Evolutionary conservation across 2,888 invertebrate genomes (phyloP), one percentile per base, ranked within the genome.

Genomic region (Macrosoma leucophasiata): DNA sequence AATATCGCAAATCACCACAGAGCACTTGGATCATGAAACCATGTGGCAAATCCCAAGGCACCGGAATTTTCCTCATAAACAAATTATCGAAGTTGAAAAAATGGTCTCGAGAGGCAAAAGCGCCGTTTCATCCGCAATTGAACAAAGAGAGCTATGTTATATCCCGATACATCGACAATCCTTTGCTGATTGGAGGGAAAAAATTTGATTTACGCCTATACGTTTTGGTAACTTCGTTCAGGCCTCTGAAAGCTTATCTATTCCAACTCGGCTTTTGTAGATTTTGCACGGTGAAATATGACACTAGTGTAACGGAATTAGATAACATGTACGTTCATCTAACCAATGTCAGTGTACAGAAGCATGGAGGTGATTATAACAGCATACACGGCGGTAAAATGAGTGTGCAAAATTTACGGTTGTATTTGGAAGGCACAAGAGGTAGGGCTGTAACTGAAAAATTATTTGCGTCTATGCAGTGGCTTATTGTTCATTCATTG

Each of bases 11-110:
- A 77, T 94, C 93, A 48, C 96, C 97, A 0, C 93, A 94, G 57
- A 95, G 95, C 47, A 97, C 97, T 0, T 97, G 97, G 97, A 97
- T 98, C 45, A 96, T 97, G 92, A 97, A 97, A 70, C 97, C 97
- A 0, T 96, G 96, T 64, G 96, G 96, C 10, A 94, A 97, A 77
- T 96, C 97, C 0, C 94, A 94, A 64, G 95, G 95, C 0, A 90
- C 93, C 2, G 97, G 97, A 9, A 98, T 98, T 62, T 97, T 97
- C 71, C 84, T 97, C 34, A 96, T 98, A 52, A 97, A 97, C 68
- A 96, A 96, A 84, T 81, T 97, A 42, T 96, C 96, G 1, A 97
- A 97, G 77, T 78, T 97, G 30, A 97, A 96, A 65, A 90, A 92
- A 62, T 95, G 94, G 93, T 95, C 95, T 0, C 86, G 94, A 7